Conservation (phyloP, 2,888 invertebrate genomes). For the Apotomis capreana region DNA sequence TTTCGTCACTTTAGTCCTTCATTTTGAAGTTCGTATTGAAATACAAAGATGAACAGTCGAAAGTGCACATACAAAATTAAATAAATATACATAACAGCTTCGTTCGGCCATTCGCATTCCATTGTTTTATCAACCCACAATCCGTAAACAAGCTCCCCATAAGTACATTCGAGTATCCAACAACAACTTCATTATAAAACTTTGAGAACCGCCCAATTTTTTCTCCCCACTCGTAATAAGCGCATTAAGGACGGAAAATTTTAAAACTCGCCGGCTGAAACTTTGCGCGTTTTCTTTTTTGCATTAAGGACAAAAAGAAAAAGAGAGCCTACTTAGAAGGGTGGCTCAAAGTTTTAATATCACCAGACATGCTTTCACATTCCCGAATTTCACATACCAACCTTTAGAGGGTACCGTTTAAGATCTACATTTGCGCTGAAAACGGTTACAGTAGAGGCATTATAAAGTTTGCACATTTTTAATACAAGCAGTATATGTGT, state of each 20-base stretch:
- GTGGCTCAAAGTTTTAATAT: conserved; percentile 79
- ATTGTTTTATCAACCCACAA: neutral
- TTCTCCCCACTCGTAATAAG: conserved; percentile 76
- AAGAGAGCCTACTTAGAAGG: conserved; percentile 77
- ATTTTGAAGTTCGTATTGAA: no score
- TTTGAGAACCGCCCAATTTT: conserved; percentile 61
- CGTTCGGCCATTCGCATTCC: neutral
- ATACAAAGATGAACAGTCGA: no score
- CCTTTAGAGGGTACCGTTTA: neutral
- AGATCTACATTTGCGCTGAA: conserved; percentile 9
- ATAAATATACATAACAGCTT: neutral
- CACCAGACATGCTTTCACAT: conserved; percentile 45
- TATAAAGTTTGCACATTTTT: conserved; percentile 33
- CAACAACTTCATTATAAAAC: conserved; percentile 62
- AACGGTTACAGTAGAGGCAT: neutral
- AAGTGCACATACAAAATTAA: no score
- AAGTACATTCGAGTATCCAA: conserved; percentile 14
- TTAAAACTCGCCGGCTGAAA: conserved; percentile 72
- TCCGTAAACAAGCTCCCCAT: conserved; percentile 8
- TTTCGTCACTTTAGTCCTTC: no score
- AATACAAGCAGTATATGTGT: conserved; percentile 49
- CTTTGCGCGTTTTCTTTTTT: conserved; percentile 80
- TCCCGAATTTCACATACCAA: neutral
- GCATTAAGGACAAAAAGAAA: conserved; percentile 74
- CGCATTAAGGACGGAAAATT: conserved; percentile 80